Conservation (phyloP, 2,113 vertebrate species). For the Oriolus oriolus region DNA sequence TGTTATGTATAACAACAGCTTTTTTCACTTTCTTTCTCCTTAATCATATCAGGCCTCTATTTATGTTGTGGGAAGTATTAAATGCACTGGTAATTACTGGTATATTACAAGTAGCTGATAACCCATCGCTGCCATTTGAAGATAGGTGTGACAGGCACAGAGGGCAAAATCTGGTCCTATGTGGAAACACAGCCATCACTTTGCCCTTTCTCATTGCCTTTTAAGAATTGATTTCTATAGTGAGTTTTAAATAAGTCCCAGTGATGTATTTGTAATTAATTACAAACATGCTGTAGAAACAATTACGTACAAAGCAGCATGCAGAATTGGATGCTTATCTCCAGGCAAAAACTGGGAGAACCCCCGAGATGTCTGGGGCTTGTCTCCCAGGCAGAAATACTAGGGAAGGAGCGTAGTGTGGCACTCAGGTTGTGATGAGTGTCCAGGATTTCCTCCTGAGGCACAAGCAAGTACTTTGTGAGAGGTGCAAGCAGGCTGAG, state of each 20-base stretch:
- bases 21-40: background rate
- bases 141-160: background rate
- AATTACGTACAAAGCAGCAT: too few relatives aligned
- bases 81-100: background rate
- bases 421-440: background rate
- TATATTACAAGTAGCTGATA: background rate
- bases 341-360: background rate
- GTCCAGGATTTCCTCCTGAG: background rate
- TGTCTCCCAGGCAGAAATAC: background rate
- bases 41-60: background rate
- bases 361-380: accelerated
- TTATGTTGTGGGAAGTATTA: background rate
- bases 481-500: background rate
- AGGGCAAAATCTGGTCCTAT: background rate
- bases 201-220: background rate
- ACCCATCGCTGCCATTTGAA: background rate
- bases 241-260: background rate
- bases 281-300: too few relatives aligned
- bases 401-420: too few relatives aligned
- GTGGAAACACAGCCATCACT: background rate
- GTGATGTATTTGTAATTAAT: background rate
- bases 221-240: background rate
- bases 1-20: background rate
- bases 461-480: background rate
- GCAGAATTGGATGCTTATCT: accelerated